Evolutionary conservation across 1,140 invertebrate species (phyloP).

Genomic region (Monomorium pharaonis): DNA sequence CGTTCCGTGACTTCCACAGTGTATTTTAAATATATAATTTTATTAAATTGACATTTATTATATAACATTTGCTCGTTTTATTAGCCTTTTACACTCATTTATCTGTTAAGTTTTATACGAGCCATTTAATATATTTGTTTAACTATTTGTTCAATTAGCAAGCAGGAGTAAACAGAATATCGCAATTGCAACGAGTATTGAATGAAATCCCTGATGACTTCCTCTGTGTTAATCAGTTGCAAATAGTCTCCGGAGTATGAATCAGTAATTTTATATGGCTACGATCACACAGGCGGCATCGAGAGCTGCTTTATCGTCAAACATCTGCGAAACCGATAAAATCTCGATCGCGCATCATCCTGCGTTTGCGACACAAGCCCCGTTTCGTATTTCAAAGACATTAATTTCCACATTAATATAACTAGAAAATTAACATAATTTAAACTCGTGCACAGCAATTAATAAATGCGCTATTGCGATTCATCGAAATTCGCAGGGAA

Average conservation of each 20-base stretch:
- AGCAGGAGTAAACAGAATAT: background rate
- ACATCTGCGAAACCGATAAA: background rate
- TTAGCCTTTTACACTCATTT: no score
- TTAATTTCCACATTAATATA: background rate
- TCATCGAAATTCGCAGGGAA: no score
- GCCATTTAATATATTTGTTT: no score
- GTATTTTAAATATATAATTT: no score
- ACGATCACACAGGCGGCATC: background rate
- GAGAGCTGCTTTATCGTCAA: background rate
- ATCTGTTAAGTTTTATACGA: no score
- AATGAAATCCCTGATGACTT: background rate
- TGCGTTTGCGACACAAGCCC: background rate
- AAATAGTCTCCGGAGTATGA: background rate
- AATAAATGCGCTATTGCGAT: background rate
- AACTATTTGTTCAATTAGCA: constrained; percentile 20
- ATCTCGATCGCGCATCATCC: background rate
- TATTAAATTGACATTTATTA: no score
- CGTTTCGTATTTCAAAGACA: background rate
- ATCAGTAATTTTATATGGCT: background rate
- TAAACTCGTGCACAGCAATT: no score
- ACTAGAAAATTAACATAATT: background rate
- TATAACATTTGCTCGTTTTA: no score
- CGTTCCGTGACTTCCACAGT: no score
- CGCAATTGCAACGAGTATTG: background rate
- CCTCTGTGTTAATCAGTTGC: background rate